Base-by-base conservation (phyloP, 2,888 invertebrate species). In the Brachypterus glaber region DNA sequence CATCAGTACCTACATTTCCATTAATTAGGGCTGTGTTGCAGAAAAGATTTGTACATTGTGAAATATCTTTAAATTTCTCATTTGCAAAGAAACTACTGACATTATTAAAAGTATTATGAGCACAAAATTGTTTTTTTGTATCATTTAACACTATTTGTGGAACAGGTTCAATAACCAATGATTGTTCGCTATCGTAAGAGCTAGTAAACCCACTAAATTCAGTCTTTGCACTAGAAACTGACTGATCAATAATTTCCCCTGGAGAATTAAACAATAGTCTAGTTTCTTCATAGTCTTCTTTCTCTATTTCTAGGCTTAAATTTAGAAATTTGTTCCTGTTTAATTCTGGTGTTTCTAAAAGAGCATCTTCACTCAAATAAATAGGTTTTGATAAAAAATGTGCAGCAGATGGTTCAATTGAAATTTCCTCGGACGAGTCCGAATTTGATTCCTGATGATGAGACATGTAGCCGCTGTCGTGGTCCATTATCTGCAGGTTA, bases 391-490 rank as follows among this genome's bases (percentile, higher is more conserved):
- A 33, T 17, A 30, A 29, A 12, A 40, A 29, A n/a, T 27, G n/a
- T 13, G 31, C 15, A 4, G 29, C n/a, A 17, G 27, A 33, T n/a
- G 32, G 9, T 14, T 34, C 21, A 18, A 37, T 39, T 17, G 13
- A 35, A 9, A 32, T 11, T 34, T 36, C 47, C 41, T 54, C 52
- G 16, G 44, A 46, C 12, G 48, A 49, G 41, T 57, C 55, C 4
- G 54, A 52, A 41, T 59, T 61, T 11, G 62, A 60, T 50, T 64
- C 63, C 11, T 51, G 52, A 47, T 58, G 54, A 35, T 59, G 56
- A n/a, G 62, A 63, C 40, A 61, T 53, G 44, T 64, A 65, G 1
- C 65, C 65, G 49, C 64, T 64, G 47, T 65, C 65, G 42, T 59
- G 55, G 45, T 64, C 62, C 50, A 61, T 54, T 17, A 49, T 42